phyloP scores from a whole-genome alignment of 2,888 invertebrate genomes.

The Cheiracanthium punctorium region DNA sequence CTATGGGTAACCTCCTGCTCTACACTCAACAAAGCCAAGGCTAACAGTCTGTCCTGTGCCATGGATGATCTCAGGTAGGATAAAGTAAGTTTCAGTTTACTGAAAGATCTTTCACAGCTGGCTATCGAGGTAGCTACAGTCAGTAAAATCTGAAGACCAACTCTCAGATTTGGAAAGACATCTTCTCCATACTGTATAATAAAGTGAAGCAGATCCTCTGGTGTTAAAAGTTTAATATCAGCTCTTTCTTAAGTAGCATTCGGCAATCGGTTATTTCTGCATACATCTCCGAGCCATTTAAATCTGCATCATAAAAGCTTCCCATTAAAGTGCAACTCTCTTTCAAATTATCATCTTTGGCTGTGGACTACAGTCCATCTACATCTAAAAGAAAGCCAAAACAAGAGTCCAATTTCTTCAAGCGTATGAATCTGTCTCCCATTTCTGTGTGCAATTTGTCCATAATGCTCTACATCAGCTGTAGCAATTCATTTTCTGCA shows the following conservation, averaged over 20 bases:
- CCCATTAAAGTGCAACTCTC: not conserved
- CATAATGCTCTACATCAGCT: no score
- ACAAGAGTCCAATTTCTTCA: not conserved
- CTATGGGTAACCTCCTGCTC: not conserved
- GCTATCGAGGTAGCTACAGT: not conserved
- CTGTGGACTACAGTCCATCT: not conserved
- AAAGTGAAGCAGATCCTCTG: not conserved
- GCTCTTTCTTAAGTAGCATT: not conserved
- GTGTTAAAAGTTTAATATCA: not conserved
- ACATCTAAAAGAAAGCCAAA: no score
- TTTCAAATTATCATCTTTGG: not conserved
- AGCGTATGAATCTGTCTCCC: not conserved
- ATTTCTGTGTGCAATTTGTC: no score
- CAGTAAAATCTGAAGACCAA: not conserved
- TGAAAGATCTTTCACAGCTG: slow-evolving; percentile 1
- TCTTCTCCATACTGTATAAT: not conserved
- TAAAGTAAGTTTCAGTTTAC: not conserved
- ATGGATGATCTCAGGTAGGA: not conserved
- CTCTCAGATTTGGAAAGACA: not conserved
- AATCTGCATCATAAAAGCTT: not conserved
- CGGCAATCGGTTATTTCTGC: not conserved
- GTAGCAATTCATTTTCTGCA: slow-evolving; percentile 9
- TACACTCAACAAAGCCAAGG: not conserved
- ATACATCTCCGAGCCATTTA: not conserved
- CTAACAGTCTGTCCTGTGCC: not conserved